These are phyloP conservation scores for Philereme transversata DNA, from an alignment of 2,888 invertebrate genomes.

Conservation along the genomic window DNA sequence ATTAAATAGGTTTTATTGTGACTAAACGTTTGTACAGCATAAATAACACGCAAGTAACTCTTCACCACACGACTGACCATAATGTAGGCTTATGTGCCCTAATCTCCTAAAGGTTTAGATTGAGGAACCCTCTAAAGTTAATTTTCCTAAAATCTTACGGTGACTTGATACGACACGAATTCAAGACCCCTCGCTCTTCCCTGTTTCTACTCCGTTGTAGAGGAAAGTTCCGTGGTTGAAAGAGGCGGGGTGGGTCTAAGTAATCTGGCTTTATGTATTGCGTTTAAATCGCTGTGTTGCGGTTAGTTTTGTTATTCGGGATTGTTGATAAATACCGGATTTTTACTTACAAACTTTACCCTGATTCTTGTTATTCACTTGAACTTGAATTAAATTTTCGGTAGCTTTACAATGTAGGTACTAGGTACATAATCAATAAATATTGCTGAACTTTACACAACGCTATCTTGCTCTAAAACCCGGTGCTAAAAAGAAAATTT, in stretches of 20 bases:
- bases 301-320: constrained; percentile 3
- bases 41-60: background rate
- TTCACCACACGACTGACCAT: constrained; percentile 51
- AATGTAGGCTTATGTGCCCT: constrained; percentile 62
- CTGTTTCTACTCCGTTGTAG: constrained; percentile 25
- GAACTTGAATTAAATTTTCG: too few species aligned
- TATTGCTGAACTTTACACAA: too few species aligned
- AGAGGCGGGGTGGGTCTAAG: constrained; percentile 48
- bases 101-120: constrained; percentile 75
- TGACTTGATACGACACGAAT: constrained; percentile 54
- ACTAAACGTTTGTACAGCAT: too few species aligned
- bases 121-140: constrained; percentile 77
- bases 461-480: too few species aligned
- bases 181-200: constrained; percentile 42
- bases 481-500: too few species aligned
- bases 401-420: too few species aligned
- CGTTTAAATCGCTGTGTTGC: constrained; percentile 32
- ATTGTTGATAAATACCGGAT: background rate
- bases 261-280: constrained; percentile 51
- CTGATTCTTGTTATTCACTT: too few species aligned
- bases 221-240: constrained; percentile 31
- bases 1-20: too few species aligned
- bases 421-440: too few species aligned
- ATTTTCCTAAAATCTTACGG: constrained; percentile 81
- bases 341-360: too few species aligned